These are phyloP conservation scores for Metallyticus violacea DNA, from an alignment of 2,888 invertebrate species.

Conservation along the genomic window DNA sequence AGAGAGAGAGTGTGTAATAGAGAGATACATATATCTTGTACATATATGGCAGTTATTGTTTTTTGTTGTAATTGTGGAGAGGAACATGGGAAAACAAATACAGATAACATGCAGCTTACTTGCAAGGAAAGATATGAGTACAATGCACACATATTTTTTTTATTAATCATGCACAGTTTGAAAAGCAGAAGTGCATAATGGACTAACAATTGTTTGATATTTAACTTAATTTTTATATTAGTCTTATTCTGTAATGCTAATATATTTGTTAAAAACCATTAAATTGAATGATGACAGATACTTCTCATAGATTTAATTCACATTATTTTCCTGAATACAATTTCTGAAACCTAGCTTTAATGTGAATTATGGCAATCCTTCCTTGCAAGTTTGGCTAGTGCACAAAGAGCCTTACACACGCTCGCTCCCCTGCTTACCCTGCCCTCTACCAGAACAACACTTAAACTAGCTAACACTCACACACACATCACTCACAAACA, in stretches of 20 bases:
- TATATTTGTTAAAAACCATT: not conserved
- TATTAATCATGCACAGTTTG: not conserved
- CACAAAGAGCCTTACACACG: conserved; percentile 8
- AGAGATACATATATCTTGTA: not conserved
- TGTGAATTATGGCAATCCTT: too few species aligned
- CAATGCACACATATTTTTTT: not conserved
- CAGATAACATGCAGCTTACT: not conserved
- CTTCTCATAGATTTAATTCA: not conserved
- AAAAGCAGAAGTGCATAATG: not conserved
- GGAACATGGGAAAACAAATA: not conserved
- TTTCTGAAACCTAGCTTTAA: not conserved
- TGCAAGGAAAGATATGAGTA: not conserved
- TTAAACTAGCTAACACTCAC: not conserved
- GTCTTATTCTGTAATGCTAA: not conserved
- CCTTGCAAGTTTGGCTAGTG: not conserved
- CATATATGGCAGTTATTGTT: not conserved
- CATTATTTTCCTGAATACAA: not conserved
- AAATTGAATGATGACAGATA: not conserved
- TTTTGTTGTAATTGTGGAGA: not conserved
- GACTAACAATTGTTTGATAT: not conserved
- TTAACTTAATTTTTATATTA: not conserved
- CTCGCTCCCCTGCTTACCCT: not conserved
- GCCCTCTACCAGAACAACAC: not conserved
- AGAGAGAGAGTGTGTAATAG: conserved; percentile 21
- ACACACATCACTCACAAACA: not conserved